These are phyloP conservation scores for Melikaiella ostensackeni DNA, from an alignment of 2,888 invertebrate genomes.

Conservation along the genomic window DNA sequence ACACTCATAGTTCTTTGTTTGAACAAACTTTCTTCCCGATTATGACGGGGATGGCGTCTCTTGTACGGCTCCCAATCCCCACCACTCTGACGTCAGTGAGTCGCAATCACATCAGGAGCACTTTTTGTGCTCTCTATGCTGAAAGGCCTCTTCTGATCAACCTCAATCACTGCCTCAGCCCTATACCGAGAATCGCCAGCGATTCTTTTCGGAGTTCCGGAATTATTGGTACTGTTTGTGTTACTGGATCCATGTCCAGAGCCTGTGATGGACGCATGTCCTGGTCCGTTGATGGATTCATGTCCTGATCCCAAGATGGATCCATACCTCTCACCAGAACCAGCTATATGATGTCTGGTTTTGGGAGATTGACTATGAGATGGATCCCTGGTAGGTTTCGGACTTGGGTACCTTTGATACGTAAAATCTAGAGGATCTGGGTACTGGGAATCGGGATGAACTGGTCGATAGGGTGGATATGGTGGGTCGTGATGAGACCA, in stretches of 20 bases:
- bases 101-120: constrained; percentile 93
- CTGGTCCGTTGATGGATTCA: constrained; percentile 54
- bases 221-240: constrained; percentile 61
- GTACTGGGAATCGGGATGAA: constrained; percentile 52
- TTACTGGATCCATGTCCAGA: constrained; percentile 60
- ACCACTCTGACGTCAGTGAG: constrained; percentile 83
- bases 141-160: constrained; percentile 82
- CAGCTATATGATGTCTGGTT: constrained; percentile 56
- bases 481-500: constrained; percentile 66
- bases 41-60: constrained; percentile 79
- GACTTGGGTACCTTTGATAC: constrained; percentile 68
- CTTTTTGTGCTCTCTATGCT: constrained; percentile 92
- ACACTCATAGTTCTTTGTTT: constrained; percentile 60
- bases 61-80: constrained; percentile 81
- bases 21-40: constrained; percentile 41
- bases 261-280: constrained; percentile 53
- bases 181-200: constrained; percentile 75
- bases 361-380: constrained; percentile 44
- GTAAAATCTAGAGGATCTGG: constrained; percentile 64
- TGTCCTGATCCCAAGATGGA: constrained; percentile 66
- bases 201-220: constrained; percentile 58
- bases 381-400: constrained; percentile 53
- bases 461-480: constrained; percentile 55
- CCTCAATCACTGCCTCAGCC: constrained; percentile 82
- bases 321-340: constrained; percentile 71